Conservation (phyloP, 2,888 invertebrate genomes). For the Lithophane ornitopus region DNA sequence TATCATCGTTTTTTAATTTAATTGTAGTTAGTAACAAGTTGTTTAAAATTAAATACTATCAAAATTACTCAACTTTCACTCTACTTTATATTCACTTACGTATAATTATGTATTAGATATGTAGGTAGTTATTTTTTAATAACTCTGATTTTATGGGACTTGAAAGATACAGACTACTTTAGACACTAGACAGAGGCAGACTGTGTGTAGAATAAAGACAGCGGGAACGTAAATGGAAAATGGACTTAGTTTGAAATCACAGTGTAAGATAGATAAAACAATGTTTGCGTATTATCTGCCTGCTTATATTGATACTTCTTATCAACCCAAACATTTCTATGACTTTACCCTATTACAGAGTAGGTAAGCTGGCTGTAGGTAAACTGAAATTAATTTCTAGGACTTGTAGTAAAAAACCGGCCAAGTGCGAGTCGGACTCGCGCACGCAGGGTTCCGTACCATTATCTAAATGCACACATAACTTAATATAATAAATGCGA, state of each 20-base stretch:
- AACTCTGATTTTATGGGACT: not conserved
- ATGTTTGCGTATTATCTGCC: not conserved
- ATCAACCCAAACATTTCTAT: too few species aligned
- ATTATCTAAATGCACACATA: too few species aligned
- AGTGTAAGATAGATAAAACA: not conserved
- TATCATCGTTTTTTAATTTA: conserved; percentile 1
- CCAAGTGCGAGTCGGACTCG: too few species aligned
- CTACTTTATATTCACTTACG: not conserved
- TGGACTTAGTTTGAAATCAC: not conserved
- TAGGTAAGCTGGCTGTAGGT: not conserved
- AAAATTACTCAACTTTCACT: not conserved
- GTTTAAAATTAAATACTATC: not conserved
- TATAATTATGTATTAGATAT: too few species aligned
- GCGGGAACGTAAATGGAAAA: not conserved
- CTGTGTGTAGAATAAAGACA: not conserved
- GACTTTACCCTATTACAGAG: too few species aligned
- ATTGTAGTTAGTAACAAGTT: too few species aligned
- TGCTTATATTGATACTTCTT: not conserved
- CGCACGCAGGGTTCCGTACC: too few species aligned
- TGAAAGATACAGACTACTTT: not conserved
- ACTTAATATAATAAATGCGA: too few species aligned
- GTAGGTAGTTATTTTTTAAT: not conserved
- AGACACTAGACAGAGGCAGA: not conserved
- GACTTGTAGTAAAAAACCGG: too few species aligned
- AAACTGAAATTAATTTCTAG: not conserved